Base-by-base conservation (phyloP, 2,888 invertebrate genomes). In the Chaetogeoica ovagalla region DNA sequence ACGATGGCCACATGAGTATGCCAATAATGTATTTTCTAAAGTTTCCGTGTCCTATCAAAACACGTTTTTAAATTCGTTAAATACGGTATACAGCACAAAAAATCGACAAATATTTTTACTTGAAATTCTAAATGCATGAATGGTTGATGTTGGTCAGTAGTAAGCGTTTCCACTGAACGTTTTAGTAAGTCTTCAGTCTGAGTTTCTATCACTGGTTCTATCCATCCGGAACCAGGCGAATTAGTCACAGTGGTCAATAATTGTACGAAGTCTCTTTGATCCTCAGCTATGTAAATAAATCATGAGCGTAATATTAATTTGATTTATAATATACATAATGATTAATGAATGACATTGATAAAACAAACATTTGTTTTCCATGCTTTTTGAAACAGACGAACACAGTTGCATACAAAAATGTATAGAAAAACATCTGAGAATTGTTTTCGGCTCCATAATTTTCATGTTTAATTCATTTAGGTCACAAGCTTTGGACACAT, bases 1-100 rank as follows among this genome's bases (percentile, higher is more conserved):
- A 62, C 82, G 82, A 77, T 83, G 83, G n/a, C 83, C 83, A 81
- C 83, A 83, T 37, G 83, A 82, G 71, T 82, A 83, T 70, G 81
- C 82, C 6, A 82, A 62, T 48, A 83, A 76, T 72, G 82, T 82
- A 57, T 81, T 62, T 13, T 68, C 74, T 11, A 81, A 55, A 17
- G 43, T 39, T 17, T 74, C 68, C 6, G 81, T 9, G 15, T 81
- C 81, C 79, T 79, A 71, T 55, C 7, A 52, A 69, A 69, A 70
- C 11, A 70, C 17, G 52, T 37, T 6, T 9, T 59, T 21, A 15
- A 5, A 59, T 68, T 76, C 43, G 43, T 59, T 59, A 60, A 48
- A 13, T 15, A 39, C 3, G 43, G 43, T 19, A 39, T 39, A 21
- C 0, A 23, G 15, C 11, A 15, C 8, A 39, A 9, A 7, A 48